Base-by-base conservation (phyloP, 1,140 invertebrate species). In the Leptoteleia sp. region DNA sequence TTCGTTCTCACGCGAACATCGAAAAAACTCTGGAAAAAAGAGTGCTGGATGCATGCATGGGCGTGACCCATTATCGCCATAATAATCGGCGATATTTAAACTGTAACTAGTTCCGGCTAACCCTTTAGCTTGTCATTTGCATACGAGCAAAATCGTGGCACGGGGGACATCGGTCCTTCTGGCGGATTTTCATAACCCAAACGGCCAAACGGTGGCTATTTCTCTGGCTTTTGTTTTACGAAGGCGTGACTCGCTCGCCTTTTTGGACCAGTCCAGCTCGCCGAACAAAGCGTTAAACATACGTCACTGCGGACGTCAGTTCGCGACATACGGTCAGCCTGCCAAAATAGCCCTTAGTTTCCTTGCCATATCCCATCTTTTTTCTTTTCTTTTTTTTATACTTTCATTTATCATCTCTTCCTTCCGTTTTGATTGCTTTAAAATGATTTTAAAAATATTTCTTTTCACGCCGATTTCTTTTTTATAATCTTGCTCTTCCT, bases 21-120 rank as follows among this genome's bases (percentile, higher is more conserved):
- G 54, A 55, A 76, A 68, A 78, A 76, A 72, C 29, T 25, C 29
- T 25, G 9, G 35, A 54, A 70, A 75, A 72, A 81, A 79, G 48
- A 25, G 38, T 27, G 52, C 47, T 54, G 77, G 57, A 62, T 38
- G 54, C 45, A 88, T n/a, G n/a, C n/a, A n/a, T n/a, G 84, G 84
- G 80, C 80, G 87, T 87, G 87, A 89, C 84, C 87, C 83, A 83
- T 81, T 85, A 83, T 70, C 80, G 52, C 67, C 52, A 86, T 84
- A 86, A 87, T 85, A 76, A 79, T 50, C 81, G 48, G 37, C 83
- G 85, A 86, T 85, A 87, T 86, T 87, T 87, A 83, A 85, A 85
- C 75, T 82, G 83, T 76, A 80, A 76, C 78, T 72, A 73, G 65
- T 80, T 80, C 61, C 71, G 62, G 61, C 52, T 68, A 82, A 82